Evolutionary conservation across 2,113 vertebrate species (phyloP).

Genomic region (Limanda limanda): DNA sequence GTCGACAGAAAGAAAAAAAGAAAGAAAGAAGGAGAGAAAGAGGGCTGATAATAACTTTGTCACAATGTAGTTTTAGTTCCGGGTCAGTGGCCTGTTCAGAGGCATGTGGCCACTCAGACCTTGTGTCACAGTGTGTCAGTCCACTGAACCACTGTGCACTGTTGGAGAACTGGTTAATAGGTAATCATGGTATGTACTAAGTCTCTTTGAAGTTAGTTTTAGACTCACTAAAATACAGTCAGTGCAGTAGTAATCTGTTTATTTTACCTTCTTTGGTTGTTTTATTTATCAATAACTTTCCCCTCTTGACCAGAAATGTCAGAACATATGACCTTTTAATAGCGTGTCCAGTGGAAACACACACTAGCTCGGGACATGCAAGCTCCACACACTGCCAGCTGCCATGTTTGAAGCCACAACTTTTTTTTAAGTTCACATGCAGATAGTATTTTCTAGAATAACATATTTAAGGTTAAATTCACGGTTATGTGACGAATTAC

Average conservation of each 20-base stretch:
- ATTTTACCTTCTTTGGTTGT: neutral
- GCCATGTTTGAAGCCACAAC: too few species aligned
- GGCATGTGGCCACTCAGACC: neutral
- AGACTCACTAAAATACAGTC: neutral
- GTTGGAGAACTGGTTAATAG: constrained; percentile 4
- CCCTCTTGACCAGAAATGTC: too few species aligned
- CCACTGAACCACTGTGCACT: constrained; percentile 1
- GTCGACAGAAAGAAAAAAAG: neutral
- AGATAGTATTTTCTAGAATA: too few species aligned
- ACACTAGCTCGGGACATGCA: neutral
- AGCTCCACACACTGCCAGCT: too few species aligned
- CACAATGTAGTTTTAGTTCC: neutral
- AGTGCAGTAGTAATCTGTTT: neutral
- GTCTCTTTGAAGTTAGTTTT: neutral
- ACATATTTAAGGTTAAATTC: too few species aligned
- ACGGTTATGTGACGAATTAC: too few species aligned
- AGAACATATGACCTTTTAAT: neutral
- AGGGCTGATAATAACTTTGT: neutral
- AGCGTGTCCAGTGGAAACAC: neutral
- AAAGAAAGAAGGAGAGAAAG: neutral
- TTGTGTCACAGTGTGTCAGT: neutral
- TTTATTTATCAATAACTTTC: neutral
- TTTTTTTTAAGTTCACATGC: too few species aligned
- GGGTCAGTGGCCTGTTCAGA: neutral
- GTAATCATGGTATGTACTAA: neutral